phyloP scores from a whole-genome alignment of 2,888 invertebrate species.

The Brenthis daphne region DNA sequence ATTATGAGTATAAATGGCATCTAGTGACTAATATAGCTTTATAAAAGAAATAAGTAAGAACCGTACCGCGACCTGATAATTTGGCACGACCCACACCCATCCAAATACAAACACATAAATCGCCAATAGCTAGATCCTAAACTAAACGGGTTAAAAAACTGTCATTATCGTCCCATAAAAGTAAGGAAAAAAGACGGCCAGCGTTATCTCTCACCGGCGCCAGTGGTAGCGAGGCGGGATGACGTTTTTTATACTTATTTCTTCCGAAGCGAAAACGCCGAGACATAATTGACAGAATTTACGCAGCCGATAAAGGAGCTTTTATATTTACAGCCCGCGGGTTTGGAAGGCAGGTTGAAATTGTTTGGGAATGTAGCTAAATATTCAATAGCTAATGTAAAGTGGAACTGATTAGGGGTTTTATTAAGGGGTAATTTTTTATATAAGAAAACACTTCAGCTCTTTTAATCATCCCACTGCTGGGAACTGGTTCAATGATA shows the following conservation, averaged over 20 bases:
- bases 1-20: no score
- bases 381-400: neutral
- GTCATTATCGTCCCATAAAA: conserved; percentile 59
- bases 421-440: no score
- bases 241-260: conserved; percentile 46
- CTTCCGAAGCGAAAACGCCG: conserved; percentile 49
- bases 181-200: conserved; percentile 53
- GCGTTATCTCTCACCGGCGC: conserved; percentile 64
- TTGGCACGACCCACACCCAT: neutral
- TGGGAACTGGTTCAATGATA: no score
- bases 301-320: conserved; percentile 63
- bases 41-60: no score
- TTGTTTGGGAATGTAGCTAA: conserved; percentile 2
- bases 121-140: conserved; percentile 34
- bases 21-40: no score
- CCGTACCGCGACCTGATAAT: no score
- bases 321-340: conserved; percentile 46
- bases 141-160: conserved; percentile 50
- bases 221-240: conserved; percentile 58
- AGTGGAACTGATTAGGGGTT: neutral
- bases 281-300: conserved; percentile 71
- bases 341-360: conserved; percentile 29
- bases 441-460: no score
- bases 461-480: no score
- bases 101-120: conserved; percentile 10